Evolutionary conservation across 2,888 invertebrate genomes (phyloP), one percentile per base, ranked within the genome.

Genomic region (Buathra laborator): DNA sequence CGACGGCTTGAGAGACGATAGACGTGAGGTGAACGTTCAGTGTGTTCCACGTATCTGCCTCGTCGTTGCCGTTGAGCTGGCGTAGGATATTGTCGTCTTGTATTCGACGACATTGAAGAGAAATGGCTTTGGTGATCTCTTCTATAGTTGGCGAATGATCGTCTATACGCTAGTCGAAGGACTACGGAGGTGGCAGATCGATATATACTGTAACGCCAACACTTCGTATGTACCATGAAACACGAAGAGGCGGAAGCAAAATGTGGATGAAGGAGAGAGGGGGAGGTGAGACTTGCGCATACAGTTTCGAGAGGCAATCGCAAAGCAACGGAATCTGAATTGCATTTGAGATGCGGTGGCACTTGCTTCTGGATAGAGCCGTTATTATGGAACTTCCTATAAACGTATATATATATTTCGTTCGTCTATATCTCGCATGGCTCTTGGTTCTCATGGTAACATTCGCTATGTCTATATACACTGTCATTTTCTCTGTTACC

Each of bases 1-100:
- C 70, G 14, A 53, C 32, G 51, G 53, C 24, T 44, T 79, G 62
- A 79, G 46, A 79, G 64, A 71, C 59, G 37, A 37, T 24, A 48
- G 51, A 79, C 70, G 71, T 53, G 79, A 79, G 68, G 37, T 53
- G 53, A 64, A 79, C 48, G 62, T 64, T 24, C 56, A 56, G 56
- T 56, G 19, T 24, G 56, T 19, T 24, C 12, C 37, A 9, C 37
- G 37, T 37, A 9, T 37, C 5, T 9, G 37, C 37, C 56, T 56
- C 56, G 56, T 56, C 56, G 53, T 66, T 19, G 56, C 62, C 59
- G 48, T 29, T 16, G 48, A 32, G 48, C n/a, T 5, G 1, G 14
- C 32, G n/a, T 4, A 44, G 46, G 19, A 24, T 46, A 64, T 59
- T 59, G 62, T 62, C 78, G 62, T 64, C 64, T 51, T 51, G 64